Evolutionary conservation across 2,888 invertebrate species (phyloP).

Genomic region (Arenicola marina): DNA sequence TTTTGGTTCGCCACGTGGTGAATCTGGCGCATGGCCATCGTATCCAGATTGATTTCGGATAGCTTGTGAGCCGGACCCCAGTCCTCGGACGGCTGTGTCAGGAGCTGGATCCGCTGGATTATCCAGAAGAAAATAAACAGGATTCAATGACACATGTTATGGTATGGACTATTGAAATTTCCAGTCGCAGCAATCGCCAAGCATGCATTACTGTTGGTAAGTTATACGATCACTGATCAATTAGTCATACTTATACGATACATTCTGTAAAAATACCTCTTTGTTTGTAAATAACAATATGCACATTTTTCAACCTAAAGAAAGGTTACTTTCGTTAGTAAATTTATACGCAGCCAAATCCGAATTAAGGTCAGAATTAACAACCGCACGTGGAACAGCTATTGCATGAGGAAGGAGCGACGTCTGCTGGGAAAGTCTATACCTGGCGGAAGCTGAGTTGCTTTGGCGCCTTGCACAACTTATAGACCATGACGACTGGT

Average conservation of each 20-base stretch:
- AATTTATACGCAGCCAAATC: not conserved
- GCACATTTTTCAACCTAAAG: not conserved
- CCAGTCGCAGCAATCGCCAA: not conserved
- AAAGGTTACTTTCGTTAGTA: not conserved
- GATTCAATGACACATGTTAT: not conserved
- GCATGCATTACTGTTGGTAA: no score
- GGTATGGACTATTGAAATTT: not conserved
- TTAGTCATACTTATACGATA: no score
- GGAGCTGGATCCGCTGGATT: slow-evolving; percentile 68
- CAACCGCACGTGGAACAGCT: no score
- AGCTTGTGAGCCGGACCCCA: slow-evolving; percentile 68
- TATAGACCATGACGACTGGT: slow-evolving; percentile 59
- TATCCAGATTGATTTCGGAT: not conserved
- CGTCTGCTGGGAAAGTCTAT: slow-evolving; percentile 11
- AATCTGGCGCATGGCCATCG: no score
- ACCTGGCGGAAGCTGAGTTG: slow-evolving; percentile 53
- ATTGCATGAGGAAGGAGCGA: not conserved
- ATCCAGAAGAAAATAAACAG: not conserved
- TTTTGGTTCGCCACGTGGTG: no score
- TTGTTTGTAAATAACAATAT: not conserved
- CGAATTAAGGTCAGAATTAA: no score
- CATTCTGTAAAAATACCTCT: not conserved
- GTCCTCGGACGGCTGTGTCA: slow-evolving; percentile 73
- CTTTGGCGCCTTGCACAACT: slow-evolving; percentile 43
- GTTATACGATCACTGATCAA: no score